Evolutionary conservation across 2,888 invertebrate genomes (phyloP).

Genomic region (Eristalis arbustorum): DNA sequence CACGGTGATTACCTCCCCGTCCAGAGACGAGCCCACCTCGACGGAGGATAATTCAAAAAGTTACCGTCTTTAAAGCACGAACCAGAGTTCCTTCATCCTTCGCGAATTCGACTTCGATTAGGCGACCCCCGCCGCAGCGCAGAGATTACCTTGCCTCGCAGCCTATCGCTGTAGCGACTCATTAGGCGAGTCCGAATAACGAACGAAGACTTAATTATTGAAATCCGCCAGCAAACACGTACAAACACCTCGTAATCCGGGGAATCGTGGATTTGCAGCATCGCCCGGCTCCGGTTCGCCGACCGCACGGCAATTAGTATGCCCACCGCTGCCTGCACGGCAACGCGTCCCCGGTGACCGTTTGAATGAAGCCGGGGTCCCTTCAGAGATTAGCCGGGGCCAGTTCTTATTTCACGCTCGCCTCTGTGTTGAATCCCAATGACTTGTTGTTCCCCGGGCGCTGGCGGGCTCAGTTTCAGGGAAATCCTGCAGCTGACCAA

Average conservation of each 20-base stretch:
- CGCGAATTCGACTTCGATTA: not conserved
- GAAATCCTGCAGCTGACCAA: slow-evolving; percentile 38
- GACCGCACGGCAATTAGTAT: slow-evolving; percentile 48
- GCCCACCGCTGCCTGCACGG: not conserved
- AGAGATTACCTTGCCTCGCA: not conserved
- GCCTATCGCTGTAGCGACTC: not conserved
- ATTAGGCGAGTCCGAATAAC: not conserved
- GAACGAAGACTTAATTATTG: slow-evolving; percentile 25
- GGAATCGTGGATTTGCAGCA: slow-evolving; percentile 14
- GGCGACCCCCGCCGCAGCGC: not conserved
- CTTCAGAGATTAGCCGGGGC: slow-evolving; percentile 6
- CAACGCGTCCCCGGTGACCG: slow-evolving; percentile 20
- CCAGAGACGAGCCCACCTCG: not conserved
- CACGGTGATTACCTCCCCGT: not conserved
- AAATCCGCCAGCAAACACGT: slow-evolving; percentile 38
- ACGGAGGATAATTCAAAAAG: not conserved
- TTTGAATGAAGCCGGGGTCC: slow-evolving; percentile 5
- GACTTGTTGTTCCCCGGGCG: slow-evolving; percentile 24
- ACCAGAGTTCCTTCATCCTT: not conserved
- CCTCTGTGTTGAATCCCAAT: slow-evolving; percentile 33
- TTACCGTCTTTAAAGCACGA: not conserved
- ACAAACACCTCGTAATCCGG: slow-evolving; percentile 44
- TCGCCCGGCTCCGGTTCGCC: not conserved
- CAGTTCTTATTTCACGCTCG: slow-evolving; percentile 8
- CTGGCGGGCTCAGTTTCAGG: not conserved